Conservation (phyloP, 2,797 vertebrate genomes). For the Hylomyscus alleni region DNA sequence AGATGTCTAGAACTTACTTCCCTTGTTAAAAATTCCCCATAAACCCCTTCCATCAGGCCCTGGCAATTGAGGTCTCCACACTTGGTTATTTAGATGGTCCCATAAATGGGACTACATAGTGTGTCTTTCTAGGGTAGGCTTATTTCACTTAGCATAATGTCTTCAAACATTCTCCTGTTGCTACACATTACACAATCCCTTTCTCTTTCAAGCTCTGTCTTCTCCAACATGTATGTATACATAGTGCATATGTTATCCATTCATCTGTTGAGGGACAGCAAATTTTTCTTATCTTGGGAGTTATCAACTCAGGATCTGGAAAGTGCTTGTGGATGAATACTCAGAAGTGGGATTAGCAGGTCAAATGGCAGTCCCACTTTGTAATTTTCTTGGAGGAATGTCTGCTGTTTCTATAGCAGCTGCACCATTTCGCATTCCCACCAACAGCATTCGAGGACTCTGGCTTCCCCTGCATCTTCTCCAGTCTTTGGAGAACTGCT, state of each 20-base stretch:
- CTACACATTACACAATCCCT: background rate
- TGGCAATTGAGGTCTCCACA: background rate
- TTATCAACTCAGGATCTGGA: background rate
- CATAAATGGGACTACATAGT: background rate
- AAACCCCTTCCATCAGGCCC: background rate
- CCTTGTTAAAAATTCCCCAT: background rate
- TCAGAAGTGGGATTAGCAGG: background rate
- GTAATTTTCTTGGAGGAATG: background rate
- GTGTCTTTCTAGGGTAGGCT: background rate
- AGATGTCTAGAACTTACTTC: background rate
- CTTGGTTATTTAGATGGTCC: background rate
- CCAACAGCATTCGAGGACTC: background rate
- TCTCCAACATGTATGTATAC: background rate
- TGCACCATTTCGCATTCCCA: background rate
- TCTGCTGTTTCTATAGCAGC: background rate
- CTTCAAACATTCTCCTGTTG: background rate
- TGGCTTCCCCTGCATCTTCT: background rate
- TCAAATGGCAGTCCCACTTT: background rate
- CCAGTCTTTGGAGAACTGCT: background rate
- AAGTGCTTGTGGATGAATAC: background rate
- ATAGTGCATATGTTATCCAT: background rate
- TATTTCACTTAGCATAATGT: slow-evolving; percentile 4
- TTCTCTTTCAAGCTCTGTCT: background rate
- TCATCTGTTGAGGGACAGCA: background rate
- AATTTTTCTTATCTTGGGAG: background rate